Evolutionary conservation across 1,140 invertebrate species (phyloP).

Genomic region (Parapsyche elsis): DNA sequence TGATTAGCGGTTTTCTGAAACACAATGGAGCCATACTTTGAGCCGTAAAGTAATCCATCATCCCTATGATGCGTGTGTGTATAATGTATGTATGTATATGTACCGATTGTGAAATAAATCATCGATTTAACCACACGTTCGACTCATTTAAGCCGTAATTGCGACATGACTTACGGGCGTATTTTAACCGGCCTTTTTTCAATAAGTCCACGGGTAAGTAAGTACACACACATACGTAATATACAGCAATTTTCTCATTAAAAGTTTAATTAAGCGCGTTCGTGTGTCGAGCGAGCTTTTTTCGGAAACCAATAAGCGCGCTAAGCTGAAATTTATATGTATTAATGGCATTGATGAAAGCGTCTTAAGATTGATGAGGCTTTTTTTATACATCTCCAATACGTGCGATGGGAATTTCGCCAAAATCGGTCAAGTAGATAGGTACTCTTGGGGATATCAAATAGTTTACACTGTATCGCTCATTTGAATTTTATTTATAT

Average conservation of each 20-base stretch:
- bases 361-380: no score
- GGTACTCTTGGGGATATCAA: no score
- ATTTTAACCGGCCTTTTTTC: neutral
- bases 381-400: no score
- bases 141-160: neutral
- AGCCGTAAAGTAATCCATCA: neutral
- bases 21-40: neutral
- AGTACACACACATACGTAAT: neutral
- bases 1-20: slow-evolving; percentile 15
- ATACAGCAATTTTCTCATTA: neutral
- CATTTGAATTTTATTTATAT: no score
- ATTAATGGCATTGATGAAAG: no score
- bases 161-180: slow-evolving; percentile 4
- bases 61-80: neutral
- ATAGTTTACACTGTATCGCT: no score
- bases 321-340: no score
- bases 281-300: no score
- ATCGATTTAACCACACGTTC: neutral
- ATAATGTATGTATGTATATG: neutral
- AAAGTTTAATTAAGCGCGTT: neutral
- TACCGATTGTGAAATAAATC: slow-evolving; percentile 23
- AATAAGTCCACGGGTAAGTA: neutral
- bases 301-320: no score
- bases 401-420: neutral
- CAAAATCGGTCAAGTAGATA: neutral